phyloP scores from a whole-genome alignment of 2,797 vertebrate species.

The Malurus leucopterus region DNA sequence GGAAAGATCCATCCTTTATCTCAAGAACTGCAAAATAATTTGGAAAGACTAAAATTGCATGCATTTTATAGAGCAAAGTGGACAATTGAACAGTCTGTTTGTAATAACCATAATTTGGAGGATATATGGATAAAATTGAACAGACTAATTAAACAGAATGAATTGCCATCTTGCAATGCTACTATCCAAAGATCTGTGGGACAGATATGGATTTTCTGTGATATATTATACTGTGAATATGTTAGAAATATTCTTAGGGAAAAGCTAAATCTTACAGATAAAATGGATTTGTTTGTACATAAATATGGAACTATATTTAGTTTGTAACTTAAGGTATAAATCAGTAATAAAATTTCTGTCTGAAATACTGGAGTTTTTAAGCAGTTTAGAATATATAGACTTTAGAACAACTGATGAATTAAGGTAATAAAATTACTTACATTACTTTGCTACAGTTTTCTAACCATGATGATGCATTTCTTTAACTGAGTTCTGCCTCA shows the following conservation, averaged over 20 bases:
- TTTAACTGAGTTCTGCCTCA: background rate
- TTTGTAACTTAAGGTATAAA: constrained; percentile 56
- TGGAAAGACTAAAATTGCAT: constrained; percentile 79
- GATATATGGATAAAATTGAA: constrained; percentile 82
- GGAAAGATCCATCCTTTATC: constrained; percentile 72
- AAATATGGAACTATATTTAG: constrained; percentile 81
- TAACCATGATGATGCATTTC: background rate
- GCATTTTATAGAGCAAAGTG: constrained; percentile 84
- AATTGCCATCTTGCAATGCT: constrained; percentile 87
- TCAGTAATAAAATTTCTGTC: background rate
- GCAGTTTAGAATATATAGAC: background rate
- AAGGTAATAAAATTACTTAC: background rate
- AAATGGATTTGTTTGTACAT: constrained; percentile 80
- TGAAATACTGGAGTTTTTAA: background rate
- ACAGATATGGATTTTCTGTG: constrained; percentile 94
- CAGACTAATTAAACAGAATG: constrained; percentile 64
- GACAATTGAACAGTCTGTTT: constrained; percentile 78
- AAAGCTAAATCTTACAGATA: constrained; percentile 79
- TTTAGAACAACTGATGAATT: background rate
- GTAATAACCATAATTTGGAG: constrained; percentile 75
- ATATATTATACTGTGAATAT: constrained; percentile 85
- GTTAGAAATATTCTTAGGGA: constrained; percentile 81
- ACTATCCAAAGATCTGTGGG: constrained; percentile 81
- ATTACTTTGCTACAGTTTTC: background rate
- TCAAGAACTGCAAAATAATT: constrained; percentile 66